These are phyloP conservation scores for Kryptolebias marmoratus DNA, from an alignment of 2,113 vertebrate genomes.

Conservation along the genomic window DNA sequence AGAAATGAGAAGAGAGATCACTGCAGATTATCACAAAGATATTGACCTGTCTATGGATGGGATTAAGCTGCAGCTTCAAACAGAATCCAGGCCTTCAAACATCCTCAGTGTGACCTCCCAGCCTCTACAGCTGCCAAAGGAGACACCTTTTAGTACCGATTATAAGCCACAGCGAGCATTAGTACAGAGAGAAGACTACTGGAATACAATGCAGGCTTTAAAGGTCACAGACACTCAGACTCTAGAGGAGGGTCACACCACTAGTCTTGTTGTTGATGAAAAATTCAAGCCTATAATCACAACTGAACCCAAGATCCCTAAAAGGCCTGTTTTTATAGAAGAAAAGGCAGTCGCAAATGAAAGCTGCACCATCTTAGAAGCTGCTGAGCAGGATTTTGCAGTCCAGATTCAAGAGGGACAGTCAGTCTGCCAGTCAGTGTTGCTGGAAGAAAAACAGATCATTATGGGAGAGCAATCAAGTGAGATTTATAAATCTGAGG, in stretches of 20 bases:
- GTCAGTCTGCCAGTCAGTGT: slow-evolving; percentile 80
- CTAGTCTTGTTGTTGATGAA: slow-evolving; percentile 66
- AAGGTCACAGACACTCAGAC: slow-evolving; percentile 69
- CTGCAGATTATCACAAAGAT: slow-evolving; percentile 64
- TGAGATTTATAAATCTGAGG: slow-evolving; percentile 48
- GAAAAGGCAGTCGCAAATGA: slow-evolving; percentile 77
- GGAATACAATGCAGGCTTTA: slow-evolving; percentile 74
- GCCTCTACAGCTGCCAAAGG: slow-evolving; percentile 77
- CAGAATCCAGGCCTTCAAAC: slow-evolving; percentile 59
- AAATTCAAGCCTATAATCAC: slow-evolving; percentile 57
- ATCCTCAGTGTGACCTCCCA: slow-evolving; percentile 70
- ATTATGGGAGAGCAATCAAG: slow-evolving; percentile 75
- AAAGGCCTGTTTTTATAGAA: slow-evolving; percentile 71
- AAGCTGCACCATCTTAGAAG: slow-evolving; percentile 73
- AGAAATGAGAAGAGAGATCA: slow-evolving; percentile 74
- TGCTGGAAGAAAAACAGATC: slow-evolving; percentile 82
- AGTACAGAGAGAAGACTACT: slow-evolving; percentile 80
- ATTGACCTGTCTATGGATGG: slow-evolving; percentile 63
- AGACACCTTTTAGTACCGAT: slow-evolving; percentile 55
- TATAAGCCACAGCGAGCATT: slow-evolving; percentile 71
- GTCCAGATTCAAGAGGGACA: slow-evolving; percentile 82
- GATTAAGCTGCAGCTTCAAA: slow-evolving; percentile 40
- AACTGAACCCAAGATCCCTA: slow-evolving; percentile 76
- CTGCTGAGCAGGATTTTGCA: slow-evolving; percentile 81
- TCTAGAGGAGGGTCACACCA: slow-evolving; percentile 72